A percentile compares a stretch with the other conserved stretches of the same genome.
Conservation (phyloP, 2,888 invertebrate genomes). For the Caprella mutica region DNA sequence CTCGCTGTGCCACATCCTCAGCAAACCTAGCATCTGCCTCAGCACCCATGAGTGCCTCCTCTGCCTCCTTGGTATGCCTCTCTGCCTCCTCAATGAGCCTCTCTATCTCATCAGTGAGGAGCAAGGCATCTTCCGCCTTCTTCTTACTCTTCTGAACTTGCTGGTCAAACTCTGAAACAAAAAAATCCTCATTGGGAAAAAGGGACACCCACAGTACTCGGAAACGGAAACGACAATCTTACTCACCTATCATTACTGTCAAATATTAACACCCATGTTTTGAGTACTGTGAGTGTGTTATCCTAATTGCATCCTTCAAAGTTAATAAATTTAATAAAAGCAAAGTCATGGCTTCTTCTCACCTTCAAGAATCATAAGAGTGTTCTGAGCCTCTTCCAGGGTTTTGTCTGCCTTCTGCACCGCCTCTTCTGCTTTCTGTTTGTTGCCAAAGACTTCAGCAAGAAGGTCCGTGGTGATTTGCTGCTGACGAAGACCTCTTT, state of each 20-base stretch:
- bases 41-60: conserved; percentile 59
- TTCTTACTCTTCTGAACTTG: conserved; percentile 74
- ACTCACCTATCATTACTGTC: too few species aligned
- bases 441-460: conserved; percentile 55
- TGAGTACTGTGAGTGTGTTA: too few species aligned
- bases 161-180: conserved; percentile 80
- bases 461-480: conserved; percentile 65
- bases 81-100: conserved; percentile 58
- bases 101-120: conserved; percentile 63
- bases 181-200: too few species aligned
- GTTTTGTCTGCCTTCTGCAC: conserved; percentile 73
- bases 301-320: too few species aligned
- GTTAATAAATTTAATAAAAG: too few species aligned
- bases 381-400: conserved; percentile 64
- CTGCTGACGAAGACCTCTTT: conserved; percentile 55
- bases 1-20: conserved; percentile 58
- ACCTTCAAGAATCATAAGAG: conserved; percentile 61
- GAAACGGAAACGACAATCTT: too few species aligned
- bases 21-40: conserved; percentile 65
- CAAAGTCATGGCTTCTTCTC: too few species aligned
- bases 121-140: conserved; percentile 64
- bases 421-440: conserved; percentile 57
- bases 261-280: too few species aligned
- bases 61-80: conserved; percentile 57
- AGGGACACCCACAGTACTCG: too few species aligned